Evolutionary conservation across 1,140 invertebrate species (phyloP).

Genomic region (Trachymyrmex cornetzi): DNA sequence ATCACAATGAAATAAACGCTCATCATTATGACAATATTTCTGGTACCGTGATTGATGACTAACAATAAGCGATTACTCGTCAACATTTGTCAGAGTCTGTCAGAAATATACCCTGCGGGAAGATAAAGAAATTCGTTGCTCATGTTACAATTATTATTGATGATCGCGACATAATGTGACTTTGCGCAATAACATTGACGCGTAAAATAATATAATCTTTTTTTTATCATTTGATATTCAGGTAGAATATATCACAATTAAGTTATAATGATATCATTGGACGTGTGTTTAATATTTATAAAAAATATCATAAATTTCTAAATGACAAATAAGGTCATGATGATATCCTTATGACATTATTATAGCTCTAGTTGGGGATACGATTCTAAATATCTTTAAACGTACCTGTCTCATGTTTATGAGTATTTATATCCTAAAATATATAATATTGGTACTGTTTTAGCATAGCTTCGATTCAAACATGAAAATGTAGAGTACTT

Average conservation of each 20-base stretch:
- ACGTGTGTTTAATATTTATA: no score
- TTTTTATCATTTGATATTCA: not conserved
- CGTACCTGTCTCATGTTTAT: not conserved
- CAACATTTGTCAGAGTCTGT: conserved; percentile 46
- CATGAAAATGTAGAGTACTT: conserved; percentile 21
- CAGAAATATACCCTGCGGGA: not conserved
- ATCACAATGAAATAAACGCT: not conserved
- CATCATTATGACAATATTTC: conserved; percentile 26
- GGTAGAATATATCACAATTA: no score
- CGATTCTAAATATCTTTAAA: not conserved
- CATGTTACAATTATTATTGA: conserved; percentile 57
- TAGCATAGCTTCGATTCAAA: conserved; percentile 28
- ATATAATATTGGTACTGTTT: conserved; percentile 31
- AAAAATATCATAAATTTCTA: no score
- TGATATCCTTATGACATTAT: no score
- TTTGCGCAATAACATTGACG: conserved; percentile 1
- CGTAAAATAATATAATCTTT: not conserved
- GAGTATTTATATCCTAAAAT: not conserved
- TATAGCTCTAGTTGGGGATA: no score
- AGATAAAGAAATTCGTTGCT: conserved; percentile 50
- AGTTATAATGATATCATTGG: no score
- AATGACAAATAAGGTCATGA: no score
- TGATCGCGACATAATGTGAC: conserved; percentile 26
- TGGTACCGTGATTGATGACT: conserved; percentile 25
- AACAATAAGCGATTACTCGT: conserved; percentile 1